Base-by-base conservation (phyloP, 2,888 invertebrate species). In the Chelonus formosanus region DNA sequence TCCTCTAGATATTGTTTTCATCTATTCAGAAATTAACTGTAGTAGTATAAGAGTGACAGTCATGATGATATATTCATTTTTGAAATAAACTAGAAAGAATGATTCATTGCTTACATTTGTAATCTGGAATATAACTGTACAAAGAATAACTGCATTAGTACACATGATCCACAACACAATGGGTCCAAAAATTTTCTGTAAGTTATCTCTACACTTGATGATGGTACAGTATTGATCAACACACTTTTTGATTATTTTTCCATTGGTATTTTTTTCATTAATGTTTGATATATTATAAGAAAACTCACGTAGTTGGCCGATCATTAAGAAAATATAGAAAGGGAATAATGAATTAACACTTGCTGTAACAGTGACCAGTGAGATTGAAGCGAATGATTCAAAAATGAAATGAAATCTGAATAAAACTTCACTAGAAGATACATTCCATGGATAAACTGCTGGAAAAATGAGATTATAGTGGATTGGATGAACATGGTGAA, bases 341-440 rank as follows among this genome's bases (percentile, higher is more conserved):
- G 68, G 67, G 47, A 73, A 74, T 5, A 73, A 53, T 3, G 69
- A 65, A 63, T 74, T 72, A 32, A 73, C 66, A 4, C 71, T 71
- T 34, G 63, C 62, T 7, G 70, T 67, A 4, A 68, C 58, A 55
- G 64, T 63, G 36, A 67, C 65, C 3, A 70, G 31, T 4, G 60
- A 61, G 32, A 68, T 58, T 3, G 61, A 10, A 2, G 53, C 10
- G 6, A 56, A 8, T 67, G 74, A 53, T 67, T 69, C 66, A 34
- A 10, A 53, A 6, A 52, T 20, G 32, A 32, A 52, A 5, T 31
- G 31, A 3, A 34, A 7, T 44, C 67, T 65, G 56, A 73, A 77
- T 0, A 71, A 2, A 0, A 53, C 3, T 32, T 63, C 65, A 31
- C 44, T 53, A 1, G 57, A 35, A n/a, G 32, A n/a, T 52, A 59